phyloP scores from a whole-genome alignment of 2,113 vertebrate genomes.

The Cairina moschata region DNA sequence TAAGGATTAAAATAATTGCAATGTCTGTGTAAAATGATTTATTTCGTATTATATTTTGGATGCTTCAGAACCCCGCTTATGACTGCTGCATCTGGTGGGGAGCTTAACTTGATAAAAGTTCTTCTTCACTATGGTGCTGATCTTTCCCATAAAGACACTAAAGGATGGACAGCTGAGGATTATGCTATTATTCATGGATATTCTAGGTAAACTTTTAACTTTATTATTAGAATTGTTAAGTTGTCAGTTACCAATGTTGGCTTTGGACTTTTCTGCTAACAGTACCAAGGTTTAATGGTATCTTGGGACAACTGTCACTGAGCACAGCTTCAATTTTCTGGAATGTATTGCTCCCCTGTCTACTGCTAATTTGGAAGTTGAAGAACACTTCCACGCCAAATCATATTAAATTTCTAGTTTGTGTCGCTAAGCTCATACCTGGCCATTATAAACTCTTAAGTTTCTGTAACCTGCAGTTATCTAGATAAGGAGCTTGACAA shows the following conservation, averaged over 20 bases:
- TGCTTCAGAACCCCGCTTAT: slow-evolving; percentile 83
- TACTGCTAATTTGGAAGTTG: background rate
- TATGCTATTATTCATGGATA: slow-evolving; percentile 84
- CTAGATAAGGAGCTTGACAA: background rate
- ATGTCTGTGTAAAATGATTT: background rate
- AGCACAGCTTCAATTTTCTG: background rate
- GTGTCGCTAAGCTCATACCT: background rate
- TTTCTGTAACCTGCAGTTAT: background rate
- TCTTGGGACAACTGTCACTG: background rate
- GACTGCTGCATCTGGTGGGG: slow-evolving; percentile 84
- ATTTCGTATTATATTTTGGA: background rate
- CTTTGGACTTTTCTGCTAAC: background rate
- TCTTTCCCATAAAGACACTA: slow-evolving; percentile 80
- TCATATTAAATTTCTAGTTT: background rate
- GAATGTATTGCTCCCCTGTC: background rate
- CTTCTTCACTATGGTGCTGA: slow-evolving; percentile 83
- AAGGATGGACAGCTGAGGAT: slow-evolving; percentile 87
- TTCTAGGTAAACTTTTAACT: slow-evolving; percentile 79
- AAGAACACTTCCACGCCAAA: background rate
- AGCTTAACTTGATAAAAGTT: slow-evolving; percentile 80
- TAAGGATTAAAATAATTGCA: background rate
- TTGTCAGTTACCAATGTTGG: background rate
- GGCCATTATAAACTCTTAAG: background rate
- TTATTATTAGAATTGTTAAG: background rate
- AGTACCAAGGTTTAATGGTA: background rate